Conservation (phyloP, 2,797 vertebrate genomes). For the Staurois parvus region DNA sequence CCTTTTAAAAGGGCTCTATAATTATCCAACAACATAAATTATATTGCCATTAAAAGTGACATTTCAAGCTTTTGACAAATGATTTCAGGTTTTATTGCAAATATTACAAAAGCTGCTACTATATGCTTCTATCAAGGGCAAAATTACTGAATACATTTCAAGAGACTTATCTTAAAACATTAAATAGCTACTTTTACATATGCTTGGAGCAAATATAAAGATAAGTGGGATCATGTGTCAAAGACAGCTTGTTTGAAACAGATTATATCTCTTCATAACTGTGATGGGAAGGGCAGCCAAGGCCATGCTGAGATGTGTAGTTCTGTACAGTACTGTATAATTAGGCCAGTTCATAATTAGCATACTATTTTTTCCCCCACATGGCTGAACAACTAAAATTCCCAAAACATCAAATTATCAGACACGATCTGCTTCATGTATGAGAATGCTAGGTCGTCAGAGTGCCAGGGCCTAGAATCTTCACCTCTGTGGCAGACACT, state of each 20-base stretch:
- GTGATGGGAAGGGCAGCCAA: not conserved
- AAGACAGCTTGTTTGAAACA: not conserved
- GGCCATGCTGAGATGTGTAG: not conserved
- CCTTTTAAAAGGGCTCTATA: slow-evolving; percentile 6
- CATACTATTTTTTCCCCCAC: no score
- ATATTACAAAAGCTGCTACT: not conserved
- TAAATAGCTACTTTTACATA: not conserved
- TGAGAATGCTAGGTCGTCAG: not conserved
- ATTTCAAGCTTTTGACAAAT: not conserved
- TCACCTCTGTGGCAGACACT: not conserved
- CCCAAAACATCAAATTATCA: no score
- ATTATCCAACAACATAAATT: not conserved
- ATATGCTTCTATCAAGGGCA: not conserved
- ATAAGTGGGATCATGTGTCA: not conserved
- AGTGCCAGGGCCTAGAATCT: no score
- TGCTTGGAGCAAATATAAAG: not conserved
- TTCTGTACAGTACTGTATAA: not conserved
- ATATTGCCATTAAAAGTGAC: slow-evolving; percentile 13
- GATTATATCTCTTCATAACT: not conserved
- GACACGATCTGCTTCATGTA: not conserved
- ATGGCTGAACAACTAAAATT: no score
- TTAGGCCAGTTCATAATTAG: no score
- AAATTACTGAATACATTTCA: not conserved
- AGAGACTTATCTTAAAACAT: not conserved
- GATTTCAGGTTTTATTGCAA: not conserved